phyloP scores from a whole-genome alignment of 2,888 invertebrate species.

The Campaea margaritaria region DNA sequence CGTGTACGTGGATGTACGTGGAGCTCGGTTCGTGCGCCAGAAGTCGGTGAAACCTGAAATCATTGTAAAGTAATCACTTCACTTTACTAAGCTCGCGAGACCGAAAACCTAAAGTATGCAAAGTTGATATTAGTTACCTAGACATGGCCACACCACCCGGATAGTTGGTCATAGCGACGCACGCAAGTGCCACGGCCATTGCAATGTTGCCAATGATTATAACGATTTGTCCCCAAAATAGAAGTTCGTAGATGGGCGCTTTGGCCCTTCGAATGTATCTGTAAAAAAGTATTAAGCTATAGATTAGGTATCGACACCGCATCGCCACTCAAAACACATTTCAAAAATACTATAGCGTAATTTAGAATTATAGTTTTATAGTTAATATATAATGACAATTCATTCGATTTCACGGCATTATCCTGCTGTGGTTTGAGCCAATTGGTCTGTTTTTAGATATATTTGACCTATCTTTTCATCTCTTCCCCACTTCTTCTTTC shows the following conservation, averaged over 20 bases:
- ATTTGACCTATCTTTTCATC: no score
- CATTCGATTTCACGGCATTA: no score
- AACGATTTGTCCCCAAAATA: slow-evolving; percentile 88
- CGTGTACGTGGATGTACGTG: slow-evolving; percentile 90
- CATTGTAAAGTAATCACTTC: neutral
- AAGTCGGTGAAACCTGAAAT: slow-evolving; percentile 89
- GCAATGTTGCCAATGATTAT: slow-evolving; percentile 92
- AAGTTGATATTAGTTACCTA: slow-evolving; percentile 57
- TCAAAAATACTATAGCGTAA: no score
- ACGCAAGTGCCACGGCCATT: slow-evolving; percentile 91
- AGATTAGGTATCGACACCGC: no score
- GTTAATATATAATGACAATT: no score
- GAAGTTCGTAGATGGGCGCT: slow-evolving; percentile 88
- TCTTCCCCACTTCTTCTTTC: no score
- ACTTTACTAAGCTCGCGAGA: no score
- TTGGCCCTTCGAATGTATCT: slow-evolving; percentile 94
- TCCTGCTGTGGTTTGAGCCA: no score
- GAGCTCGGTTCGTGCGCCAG: slow-evolving; percentile 83
- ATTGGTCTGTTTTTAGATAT: no score
- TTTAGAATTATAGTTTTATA: no score
- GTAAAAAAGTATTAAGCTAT: slow-evolving; percentile 42
- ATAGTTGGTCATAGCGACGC: slow-evolving; percentile 97
- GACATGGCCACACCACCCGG: slow-evolving; percentile 96
- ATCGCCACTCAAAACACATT: no score
- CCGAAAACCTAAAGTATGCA: neutral